Conservation (phyloP, 2,888 invertebrate genomes). For the Noctua janthe region DNA sequence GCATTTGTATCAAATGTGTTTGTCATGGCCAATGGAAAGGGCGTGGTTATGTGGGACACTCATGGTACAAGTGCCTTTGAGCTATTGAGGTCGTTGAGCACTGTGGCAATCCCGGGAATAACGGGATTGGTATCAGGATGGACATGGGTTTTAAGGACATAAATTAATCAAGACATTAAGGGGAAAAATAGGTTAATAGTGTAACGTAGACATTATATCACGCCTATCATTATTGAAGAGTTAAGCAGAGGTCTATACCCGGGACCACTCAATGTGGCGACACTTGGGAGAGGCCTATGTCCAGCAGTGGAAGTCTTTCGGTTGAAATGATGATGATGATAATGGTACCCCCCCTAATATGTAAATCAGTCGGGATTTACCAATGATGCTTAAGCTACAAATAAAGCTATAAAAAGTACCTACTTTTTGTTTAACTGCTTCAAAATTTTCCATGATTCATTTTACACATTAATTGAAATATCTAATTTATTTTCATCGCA, state of each 20-base stretch:
- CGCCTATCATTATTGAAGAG: no score
- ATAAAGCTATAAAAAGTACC: neutral
- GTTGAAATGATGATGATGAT: no score
- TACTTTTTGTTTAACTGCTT: neutral
- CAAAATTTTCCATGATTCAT: neutral
- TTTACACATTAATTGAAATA: no score
- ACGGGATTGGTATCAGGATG: neutral
- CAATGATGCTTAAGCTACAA: neutral
- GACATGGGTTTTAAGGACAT: neutral
- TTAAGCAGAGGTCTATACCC: neutral
- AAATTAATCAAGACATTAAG: no score
- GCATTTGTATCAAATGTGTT: conserved; percentile 56
- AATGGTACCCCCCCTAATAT: neutral
- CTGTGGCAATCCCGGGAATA: conserved; percentile 19
- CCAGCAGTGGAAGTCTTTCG: no score
- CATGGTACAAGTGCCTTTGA: conserved; percentile 20
- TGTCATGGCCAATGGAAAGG: conserved; percentile 57
- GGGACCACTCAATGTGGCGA: no score
- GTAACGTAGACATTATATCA: no score
- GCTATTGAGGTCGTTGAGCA: conserved; percentile 26
- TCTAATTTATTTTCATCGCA: no score
- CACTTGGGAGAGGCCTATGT: no score
- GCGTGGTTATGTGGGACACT: conserved; percentile 52
- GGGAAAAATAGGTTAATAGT: no score
- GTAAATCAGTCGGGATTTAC: neutral